Evolutionary conservation across 1,140 invertebrate species (phyloP).

Genomic region (Triops cancriformis): DNA sequence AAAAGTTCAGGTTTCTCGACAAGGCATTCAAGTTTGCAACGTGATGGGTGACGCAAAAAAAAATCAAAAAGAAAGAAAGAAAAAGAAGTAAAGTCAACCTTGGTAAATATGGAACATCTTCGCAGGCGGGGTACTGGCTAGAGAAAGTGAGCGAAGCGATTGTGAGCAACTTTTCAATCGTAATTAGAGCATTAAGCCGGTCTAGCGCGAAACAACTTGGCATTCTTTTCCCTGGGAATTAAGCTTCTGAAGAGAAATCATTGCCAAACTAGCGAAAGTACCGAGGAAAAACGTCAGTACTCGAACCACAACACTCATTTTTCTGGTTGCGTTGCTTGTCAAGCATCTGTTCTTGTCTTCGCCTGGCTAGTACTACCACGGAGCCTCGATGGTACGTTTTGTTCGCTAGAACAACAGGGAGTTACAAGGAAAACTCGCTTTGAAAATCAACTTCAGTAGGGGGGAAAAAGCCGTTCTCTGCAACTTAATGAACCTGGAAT

Average conservation of each 20-base stretch:
- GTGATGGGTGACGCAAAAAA: background rate
- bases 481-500: too few species aligned
- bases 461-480: too few species aligned
- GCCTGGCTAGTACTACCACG: too few species aligned
- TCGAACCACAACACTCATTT: too few species aligned
- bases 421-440: too few species aligned
- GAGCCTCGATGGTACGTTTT: too few species aligned
- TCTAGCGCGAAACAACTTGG: background rate
- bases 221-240: background rate
- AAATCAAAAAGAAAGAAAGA: background rate
- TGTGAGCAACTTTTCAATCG: background rate
- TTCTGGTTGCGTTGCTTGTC: too few species aligned
- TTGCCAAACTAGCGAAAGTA: background rate
- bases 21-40: background rate
- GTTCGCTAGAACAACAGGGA: too few species aligned
- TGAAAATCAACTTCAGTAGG: too few species aligned
- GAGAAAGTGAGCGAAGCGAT: background rate
- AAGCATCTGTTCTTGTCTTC: too few species aligned
- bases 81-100: background rate
- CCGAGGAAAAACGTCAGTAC: background rate
- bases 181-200: background rate
- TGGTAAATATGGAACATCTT: background rate
- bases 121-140: background rate
- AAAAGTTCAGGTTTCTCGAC: background rate
- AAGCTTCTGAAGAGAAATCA: background rate